Base-by-base conservation (phyloP, 2,113 vertebrate genomes). In the Oncorhynchus nerka region DNA sequence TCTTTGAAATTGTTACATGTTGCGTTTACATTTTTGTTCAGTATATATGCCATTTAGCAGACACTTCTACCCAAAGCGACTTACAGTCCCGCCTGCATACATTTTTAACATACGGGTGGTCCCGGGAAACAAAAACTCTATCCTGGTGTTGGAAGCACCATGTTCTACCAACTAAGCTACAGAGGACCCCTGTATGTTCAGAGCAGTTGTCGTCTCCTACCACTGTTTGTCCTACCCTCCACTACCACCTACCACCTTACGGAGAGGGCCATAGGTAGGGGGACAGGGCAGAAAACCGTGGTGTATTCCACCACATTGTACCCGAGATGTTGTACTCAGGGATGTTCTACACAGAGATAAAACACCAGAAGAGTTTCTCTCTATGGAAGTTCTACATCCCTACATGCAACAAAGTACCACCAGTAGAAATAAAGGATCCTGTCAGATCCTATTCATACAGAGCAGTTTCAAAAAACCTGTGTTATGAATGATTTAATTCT, bases 371-470 rank as follows among this genome's bases (percentile, higher is more conserved):
- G 12, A 55, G 51, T 55, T 16, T 55, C 4, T 55, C 51, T 55
- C 51, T 16, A 62, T 62, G 59, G 59, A 62, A 9, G n/a, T 62
- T n/a, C 19, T 62, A 62, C n/a, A 62, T 62, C 9, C 7, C 59
- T 9, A 22, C 59, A n/a, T 22, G 20, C 59, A 62, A 16, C 13
- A 16, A 68, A 75, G 78, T 81, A 68, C 73, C 75, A 66, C 30
- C 28, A 79, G 75, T 73, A 74, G 61, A 80, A 84, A 79, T 45
- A 16, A 85, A 88, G 83, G 16, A 55, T 78, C 76, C 68, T 19
- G 75, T 83, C 12, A 77, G 68, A 81, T 75, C 69, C 75, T 59
- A 84, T 82, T 83, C 70, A 80, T 74, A 80, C 79, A 12, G 32
- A 6, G 68, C 12, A 1, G 39, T 77, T 82, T 79, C 20, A 49